Evolutionary conservation across 1,140 invertebrate species (phyloP).

Genomic region (Heliconius congener): DNA sequence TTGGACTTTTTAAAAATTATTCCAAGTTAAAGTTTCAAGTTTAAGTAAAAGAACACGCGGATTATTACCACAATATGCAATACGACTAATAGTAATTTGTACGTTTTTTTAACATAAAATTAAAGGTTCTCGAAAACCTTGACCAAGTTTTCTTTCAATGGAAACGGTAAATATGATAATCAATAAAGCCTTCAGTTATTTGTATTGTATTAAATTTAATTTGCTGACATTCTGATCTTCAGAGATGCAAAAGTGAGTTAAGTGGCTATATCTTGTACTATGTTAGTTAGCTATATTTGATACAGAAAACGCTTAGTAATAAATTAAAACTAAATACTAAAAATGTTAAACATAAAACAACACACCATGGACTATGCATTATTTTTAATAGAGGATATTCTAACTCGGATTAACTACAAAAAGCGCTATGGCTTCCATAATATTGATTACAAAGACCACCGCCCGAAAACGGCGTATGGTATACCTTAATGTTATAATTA

Average conservation of each 20-base stretch:
- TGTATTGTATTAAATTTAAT: not conserved
- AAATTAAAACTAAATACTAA: no score
- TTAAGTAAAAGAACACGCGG: no score
- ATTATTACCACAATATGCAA: not conserved
- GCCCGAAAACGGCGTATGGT: not conserved
- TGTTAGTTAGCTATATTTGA: no score
- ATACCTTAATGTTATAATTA: no score
- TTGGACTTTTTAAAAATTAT: no score
- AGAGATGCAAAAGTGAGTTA: no score
- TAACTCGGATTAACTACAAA: not conserved
- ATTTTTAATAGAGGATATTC: not conserved
- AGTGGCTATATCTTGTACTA: no score
- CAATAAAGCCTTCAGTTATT: conserved; percentile 19
- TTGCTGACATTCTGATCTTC: not conserved
- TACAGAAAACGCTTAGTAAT: no score
- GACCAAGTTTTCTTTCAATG: conserved; percentile 24
- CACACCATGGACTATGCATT: no score
- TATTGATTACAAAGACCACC: not conserved
- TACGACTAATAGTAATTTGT: conserved; percentile 7
- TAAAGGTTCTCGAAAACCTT: conserved; percentile 19
- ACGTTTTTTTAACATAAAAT: conserved; percentile 18
- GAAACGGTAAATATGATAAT: conserved; percentile 24
- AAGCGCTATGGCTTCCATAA: not conserved
- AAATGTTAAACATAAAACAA: no score
- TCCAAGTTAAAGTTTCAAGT: no score